Evolutionary conservation across 2,888 invertebrate species (phyloP).

Genomic region (Tetragnatha montana): DNA sequence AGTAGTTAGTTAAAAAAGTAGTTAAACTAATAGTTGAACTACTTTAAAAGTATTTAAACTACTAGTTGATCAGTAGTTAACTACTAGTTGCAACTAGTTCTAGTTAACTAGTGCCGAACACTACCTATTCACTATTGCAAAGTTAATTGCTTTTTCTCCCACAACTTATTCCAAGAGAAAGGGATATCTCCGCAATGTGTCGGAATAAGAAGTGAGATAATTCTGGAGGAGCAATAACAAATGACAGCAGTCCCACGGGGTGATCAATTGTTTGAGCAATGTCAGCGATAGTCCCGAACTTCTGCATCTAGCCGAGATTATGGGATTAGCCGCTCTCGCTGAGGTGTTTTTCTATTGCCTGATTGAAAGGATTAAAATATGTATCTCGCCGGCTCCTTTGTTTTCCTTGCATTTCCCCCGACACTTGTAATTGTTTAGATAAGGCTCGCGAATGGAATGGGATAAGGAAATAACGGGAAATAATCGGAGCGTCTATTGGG

Average conservation of each 20-base stretch:
- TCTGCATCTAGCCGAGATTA: slow-evolving; percentile 46
- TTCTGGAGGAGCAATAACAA: slow-evolving; percentile 58
- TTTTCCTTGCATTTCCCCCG: slow-evolving; percentile 60
- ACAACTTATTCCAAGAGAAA: slow-evolving; percentile 24
- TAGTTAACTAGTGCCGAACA: too few species aligned
- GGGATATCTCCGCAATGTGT: slow-evolving; percentile 34
- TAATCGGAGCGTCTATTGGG: slow-evolving; percentile 7
- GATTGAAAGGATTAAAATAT: slow-evolving; percentile 68
- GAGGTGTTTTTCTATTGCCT: slow-evolving; percentile 59
- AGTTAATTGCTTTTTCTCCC: too few species aligned
- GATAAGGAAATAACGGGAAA: slow-evolving; percentile 34
- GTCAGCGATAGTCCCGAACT: slow-evolving; percentile 49
- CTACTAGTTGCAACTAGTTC: too few species aligned
- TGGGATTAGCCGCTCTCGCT: slow-evolving; percentile 51
- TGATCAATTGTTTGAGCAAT: slow-evolving; percentile 67
- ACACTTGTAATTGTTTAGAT: slow-evolving; percentile 65
- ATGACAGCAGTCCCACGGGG: slow-evolving; percentile 56
- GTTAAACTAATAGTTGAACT: too few species aligned
- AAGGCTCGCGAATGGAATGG: slow-evolving; percentile 41
- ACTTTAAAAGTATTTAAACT: too few species aligned
- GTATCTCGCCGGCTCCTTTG: slow-evolving; percentile 44
- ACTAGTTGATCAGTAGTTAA: too few species aligned
- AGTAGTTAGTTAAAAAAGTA: too few species aligned
- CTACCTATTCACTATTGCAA: too few species aligned
- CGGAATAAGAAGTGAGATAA: slow-evolving; percentile 60